Base-by-base conservation (phyloP, 2,113 vertebrate species). In the Prinia subflava region DNA sequence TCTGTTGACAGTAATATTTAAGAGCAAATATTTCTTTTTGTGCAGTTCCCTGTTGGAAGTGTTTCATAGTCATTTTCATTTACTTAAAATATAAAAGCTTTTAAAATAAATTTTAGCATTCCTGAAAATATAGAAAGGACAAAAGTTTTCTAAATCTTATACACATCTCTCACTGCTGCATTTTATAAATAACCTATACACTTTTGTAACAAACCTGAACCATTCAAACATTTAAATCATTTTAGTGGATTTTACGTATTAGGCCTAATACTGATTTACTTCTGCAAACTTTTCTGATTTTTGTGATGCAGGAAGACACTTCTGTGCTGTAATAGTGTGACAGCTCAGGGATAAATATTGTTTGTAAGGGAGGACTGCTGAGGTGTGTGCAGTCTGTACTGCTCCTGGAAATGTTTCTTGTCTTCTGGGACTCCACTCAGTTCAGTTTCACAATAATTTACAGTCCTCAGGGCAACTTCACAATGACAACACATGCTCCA, bases 401-500 rank as follows among this genome's bases (percentile, higher is more conserved):
- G 44, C 35, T 41, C 89, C 88, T 82, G 78, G 50, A 64, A 76
- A 33, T 10, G 11, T n/a, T 74, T 82, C 57, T 27, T 91, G 7
- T 59, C 53, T 87, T 88, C 81, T 74, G 46, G 65, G 83, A 37
- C 30, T 68, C 46, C 39, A 16, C 5, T 71, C 35, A 13, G 62
- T 74, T 79, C 23, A 53, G 27, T 65, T 78, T 83, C 39, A 13
- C 3, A 6, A 18, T 60, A 55, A 77, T 60, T 62, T 49, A 52
- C 7, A 62, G 35, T 56, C 57, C 94, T 99, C 98, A 99, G 93
- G 98, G 98, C 92, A 99, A 89, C 96, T 99, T 99, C 84, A 99
- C 98, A 62, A 99, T 98, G 24, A 99, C 99, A 70, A 99, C 98
- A 67, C 99, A 99, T 16, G 99, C 98, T 64, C 99, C 99, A 60